Evolutionary conservation across 2,797 vertebrate species (phyloP).

Genomic region (Cygnus olor): DNA sequence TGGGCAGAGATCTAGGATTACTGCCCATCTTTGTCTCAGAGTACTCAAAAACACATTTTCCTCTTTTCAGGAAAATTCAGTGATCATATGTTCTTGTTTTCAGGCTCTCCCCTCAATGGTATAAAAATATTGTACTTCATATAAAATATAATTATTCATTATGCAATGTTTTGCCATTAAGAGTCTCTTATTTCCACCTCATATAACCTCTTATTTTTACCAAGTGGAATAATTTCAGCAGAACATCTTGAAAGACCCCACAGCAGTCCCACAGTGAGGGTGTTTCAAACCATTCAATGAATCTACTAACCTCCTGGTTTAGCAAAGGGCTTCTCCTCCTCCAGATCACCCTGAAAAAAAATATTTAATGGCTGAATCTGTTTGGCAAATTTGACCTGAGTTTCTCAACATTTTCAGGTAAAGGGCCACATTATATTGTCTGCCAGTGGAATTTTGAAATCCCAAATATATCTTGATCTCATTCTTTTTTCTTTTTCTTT

Average conservation of each 20-base stretch:
- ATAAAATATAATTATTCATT: not conserved
- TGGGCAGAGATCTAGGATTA: not conserved
- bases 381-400: not conserved
- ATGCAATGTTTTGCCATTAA: not conserved
- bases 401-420: not conserved
- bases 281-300: not conserved
- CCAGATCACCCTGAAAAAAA: not conserved
- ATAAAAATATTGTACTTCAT: not conserved
- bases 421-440: not conserved
- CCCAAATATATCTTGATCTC: not conserved
- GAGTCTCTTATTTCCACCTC: not conserved
- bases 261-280: not conserved
- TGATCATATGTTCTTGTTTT: not conserved
- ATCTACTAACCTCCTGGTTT: not conserved
- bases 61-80: not conserved
- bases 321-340: not conserved
- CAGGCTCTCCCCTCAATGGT: not conserved
- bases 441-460: not conserved
- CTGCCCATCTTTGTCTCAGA: not conserved
- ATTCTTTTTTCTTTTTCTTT: not conserved
- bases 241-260: not conserved
- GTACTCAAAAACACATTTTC: not conserved
- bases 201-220: not conserved
- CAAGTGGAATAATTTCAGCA: not conserved
- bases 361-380: not conserved